Conservation (phyloP, 2,888 invertebrate species). For the Idaea biselata region DNA sequence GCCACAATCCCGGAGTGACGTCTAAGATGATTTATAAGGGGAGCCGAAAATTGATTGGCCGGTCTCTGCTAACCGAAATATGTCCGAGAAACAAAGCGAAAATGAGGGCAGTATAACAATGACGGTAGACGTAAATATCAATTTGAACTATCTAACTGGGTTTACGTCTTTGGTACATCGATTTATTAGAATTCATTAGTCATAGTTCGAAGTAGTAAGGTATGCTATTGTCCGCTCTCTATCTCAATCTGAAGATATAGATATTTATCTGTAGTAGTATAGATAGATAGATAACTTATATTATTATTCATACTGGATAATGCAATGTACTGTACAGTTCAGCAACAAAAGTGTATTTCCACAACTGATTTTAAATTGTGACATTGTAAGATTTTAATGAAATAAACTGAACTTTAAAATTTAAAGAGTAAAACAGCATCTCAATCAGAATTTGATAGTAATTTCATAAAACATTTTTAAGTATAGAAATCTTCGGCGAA, state of each 20-base stretch:
- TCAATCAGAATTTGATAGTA: too few relatives aligned
- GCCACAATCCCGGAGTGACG: slow-evolving; percentile 46
- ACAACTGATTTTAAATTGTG: too few relatives aligned
- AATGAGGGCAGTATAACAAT: slow-evolving; percentile 35
- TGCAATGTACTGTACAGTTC: not conserved
- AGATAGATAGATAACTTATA: not conserved
- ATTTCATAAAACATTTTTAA: too few relatives aligned
- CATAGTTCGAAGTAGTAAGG: slow-evolving; percentile 27
- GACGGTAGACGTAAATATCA: slow-evolving; percentile 31
- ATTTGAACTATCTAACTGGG: slow-evolving; percentile 37
- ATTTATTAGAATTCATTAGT: slow-evolving; percentile 32
- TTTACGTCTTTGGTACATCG: slow-evolving; percentile 24
- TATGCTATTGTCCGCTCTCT: slow-evolving; percentile 23
- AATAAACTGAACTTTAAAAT: too few relatives aligned
- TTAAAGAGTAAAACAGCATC: too few relatives aligned
- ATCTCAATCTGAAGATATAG: slow-evolving; percentile 22
- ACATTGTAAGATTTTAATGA: too few relatives aligned
- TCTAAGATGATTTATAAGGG: slow-evolving; percentile 68
- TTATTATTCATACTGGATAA: not conserved
- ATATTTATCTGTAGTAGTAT: not conserved
- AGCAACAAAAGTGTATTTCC: too few relatives aligned
- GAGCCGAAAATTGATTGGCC: slow-evolving; percentile 67
- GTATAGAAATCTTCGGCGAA: too few relatives aligned
- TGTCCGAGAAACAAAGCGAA: slow-evolving; percentile 55
- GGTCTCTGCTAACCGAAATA: slow-evolving; percentile 52